Percentiles rank a stretch among this genome's conserved stretches.
Conservation (phyloP, 2,888 invertebrate genomes). For the Noctua fimbriata region DNA sequence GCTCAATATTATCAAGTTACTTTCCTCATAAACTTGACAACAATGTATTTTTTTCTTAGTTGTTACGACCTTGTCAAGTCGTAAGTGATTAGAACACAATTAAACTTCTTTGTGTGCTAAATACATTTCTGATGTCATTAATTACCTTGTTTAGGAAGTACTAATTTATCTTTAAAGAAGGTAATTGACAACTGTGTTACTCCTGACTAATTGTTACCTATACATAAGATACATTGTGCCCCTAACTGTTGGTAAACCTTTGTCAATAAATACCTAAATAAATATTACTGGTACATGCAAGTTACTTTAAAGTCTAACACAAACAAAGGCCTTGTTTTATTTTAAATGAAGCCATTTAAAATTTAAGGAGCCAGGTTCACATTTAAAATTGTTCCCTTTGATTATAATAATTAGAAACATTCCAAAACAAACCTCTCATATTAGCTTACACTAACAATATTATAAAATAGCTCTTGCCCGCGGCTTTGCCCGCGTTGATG, state of each 20-base stretch:
- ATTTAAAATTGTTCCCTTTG: not conserved
- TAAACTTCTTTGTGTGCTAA: not conserved
- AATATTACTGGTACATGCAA: constrained; percentile 5
- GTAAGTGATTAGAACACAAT: not conserved
- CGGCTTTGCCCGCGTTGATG: no score
- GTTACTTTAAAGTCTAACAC: not conserved
- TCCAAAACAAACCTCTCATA: not conserved
- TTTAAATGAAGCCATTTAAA: no score
- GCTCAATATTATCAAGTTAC: constrained; percentile 4
- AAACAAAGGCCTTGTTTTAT: constrained; percentile 22
- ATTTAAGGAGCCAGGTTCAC: not conserved
- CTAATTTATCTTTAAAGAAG: not conserved
- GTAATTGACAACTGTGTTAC: not conserved
- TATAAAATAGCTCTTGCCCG: no score
- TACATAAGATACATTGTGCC: not conserved
- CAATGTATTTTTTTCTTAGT: not conserved
- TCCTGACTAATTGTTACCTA: not conserved
- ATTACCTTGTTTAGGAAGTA: not conserved
- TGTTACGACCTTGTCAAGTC: not conserved
- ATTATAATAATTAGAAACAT: not conserved
- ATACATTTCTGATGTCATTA: constrained; percentile 10
- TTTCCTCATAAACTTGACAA: not conserved
- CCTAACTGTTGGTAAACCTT: not conserved
- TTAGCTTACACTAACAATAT: not conserved
- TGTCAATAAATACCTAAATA: not conserved